phyloP scores from a whole-genome alignment of 2,888 invertebrate genomes.

The Polymixis lichenea region DNA sequence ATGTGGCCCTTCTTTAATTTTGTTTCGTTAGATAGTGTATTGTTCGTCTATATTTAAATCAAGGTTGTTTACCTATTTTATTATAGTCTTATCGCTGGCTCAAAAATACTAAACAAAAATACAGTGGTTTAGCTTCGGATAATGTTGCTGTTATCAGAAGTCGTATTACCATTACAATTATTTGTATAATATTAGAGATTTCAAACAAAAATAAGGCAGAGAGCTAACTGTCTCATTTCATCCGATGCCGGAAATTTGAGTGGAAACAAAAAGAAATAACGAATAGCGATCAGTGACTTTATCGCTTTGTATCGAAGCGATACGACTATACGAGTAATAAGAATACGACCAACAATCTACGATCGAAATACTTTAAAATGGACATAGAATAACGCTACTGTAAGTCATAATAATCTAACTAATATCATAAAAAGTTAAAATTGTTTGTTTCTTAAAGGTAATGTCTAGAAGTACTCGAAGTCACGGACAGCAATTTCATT shows the following conservation, averaged over 20 bases:
- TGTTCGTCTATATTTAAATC: constrained; percentile 12
- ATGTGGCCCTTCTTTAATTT: background rate
- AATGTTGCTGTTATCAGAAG: background rate
- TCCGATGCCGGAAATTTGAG: constrained; percentile 43
- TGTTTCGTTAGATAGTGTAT: background rate
- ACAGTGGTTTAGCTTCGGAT: background rate
- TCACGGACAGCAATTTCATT: background rate
- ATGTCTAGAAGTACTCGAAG: background rate
- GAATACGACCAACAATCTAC: background rate
- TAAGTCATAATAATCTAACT: background rate
- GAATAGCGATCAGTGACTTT: background rate
- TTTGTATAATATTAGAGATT: background rate
- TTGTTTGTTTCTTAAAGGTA: background rate
- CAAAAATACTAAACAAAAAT: constrained; percentile 7
- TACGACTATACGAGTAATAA: background rate
- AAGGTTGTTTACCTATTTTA: constrained; percentile 6
- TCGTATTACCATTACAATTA: background rate
- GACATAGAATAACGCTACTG: no score
- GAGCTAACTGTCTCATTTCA: constrained; percentile 18
- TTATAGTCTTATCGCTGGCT: background rate
- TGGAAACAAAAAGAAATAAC: constrained; percentile 21
- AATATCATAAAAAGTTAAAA: background rate
- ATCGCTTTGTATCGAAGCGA: background rate
- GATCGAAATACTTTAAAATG: background rate
- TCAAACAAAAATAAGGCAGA: constrained; percentile 1